Base-by-base conservation (phyloP, 2,797 vertebrate genomes). In the Cryptoblepharus egeriae region DNA sequence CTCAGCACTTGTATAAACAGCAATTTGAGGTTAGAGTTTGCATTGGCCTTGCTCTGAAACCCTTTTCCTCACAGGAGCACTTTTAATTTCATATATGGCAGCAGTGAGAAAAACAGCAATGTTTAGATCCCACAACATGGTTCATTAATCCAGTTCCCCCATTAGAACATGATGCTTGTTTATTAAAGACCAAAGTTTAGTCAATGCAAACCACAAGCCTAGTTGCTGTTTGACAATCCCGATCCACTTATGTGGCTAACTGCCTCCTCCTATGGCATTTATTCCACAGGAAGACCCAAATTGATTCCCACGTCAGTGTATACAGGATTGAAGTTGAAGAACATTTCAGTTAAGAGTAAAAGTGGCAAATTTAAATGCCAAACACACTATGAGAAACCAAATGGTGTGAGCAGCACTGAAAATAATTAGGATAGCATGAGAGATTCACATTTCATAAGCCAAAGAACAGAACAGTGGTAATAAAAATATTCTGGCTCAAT, bases 1-100 rank as follows among this genome's bases (percentile, higher is more conserved):
- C 58, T 0, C 2, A 20, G 20, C 57, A 61, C 81, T 78, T 69
- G 18, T 28, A 55, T 79, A 30, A 76, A 42, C 4, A 82, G 75
- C 73, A 81, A 5, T 87, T 68, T 83, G 88, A 90, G 84, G 72
- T 15, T 61, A 63, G 30, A 35, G 58, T 85, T 28, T 55, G 28
- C 26, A 16, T 3, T 39, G 32, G 22, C 45, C 22, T 65, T 79
- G 64, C 32, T 39, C 20, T 79, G 15, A 22, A 0, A 65, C 37
- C 24, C n/a, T 45, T 3, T 88, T 35, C 68, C 79, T 58, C 69
- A 80, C 61, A 81, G 30, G 0, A 0, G 13, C 74, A 77, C 55
- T 22, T 65, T 39, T 35, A n/a, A 28, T 72, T 55, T 57, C 75
- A 58, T n/a, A 1, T 75, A 39, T 58, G 18, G 22, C 35, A 72